These are phyloP conservation scores for Amphibalanus amphitrite DNA, from an alignment of 1,140 invertebrate species.

Conservation along the genomic window DNA sequence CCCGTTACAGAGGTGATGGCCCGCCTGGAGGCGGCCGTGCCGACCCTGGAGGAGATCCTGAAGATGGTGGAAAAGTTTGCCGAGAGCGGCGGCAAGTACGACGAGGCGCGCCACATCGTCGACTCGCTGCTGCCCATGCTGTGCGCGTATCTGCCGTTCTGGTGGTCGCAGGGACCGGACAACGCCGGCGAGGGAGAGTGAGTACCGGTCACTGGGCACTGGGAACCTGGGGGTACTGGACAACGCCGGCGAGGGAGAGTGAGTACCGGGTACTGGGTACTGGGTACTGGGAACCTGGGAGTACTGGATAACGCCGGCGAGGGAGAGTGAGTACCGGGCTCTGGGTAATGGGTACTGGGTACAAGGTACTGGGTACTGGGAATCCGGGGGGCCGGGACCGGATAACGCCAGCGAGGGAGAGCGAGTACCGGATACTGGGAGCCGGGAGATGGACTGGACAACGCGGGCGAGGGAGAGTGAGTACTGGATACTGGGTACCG, in stretches of 20 bases:
- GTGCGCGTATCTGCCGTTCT: conserved; percentile 92
- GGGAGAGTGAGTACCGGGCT: not conserved
- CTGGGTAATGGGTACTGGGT: no score
- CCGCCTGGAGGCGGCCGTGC: conserved; percentile 84
- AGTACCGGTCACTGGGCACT: no score
- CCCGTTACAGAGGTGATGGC: conserved; percentile 87
- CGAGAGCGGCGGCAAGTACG: conserved; percentile 80
- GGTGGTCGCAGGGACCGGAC: conserved; percentile 94
- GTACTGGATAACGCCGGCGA: conserved; percentile 66
- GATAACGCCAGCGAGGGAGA: conserved; percentile 44
- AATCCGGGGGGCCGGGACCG: no score
- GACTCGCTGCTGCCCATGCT: conserved; percentile 92
- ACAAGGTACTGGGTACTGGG: conserved; percentile 48
- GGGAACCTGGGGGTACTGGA: no score
- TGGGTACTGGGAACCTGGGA: no score
- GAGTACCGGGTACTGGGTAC: no score
- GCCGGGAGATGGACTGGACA: conserved; percentile 95
- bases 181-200: conserved; percentile 33
- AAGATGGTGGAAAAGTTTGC: conserved; percentile 87
- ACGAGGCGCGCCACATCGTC: conserved; percentile 83
- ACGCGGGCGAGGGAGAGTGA: conserved; percentile 27
- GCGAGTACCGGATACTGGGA: no score
- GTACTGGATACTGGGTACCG: no score
- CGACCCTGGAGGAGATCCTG: conserved; percentile 78
- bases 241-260: conserved; percentile 34